Evolutionary conservation across 53 echinoderm and acorn worm genomes (phyloP).

Genomic region (Zoroaster sp.): DNA sequence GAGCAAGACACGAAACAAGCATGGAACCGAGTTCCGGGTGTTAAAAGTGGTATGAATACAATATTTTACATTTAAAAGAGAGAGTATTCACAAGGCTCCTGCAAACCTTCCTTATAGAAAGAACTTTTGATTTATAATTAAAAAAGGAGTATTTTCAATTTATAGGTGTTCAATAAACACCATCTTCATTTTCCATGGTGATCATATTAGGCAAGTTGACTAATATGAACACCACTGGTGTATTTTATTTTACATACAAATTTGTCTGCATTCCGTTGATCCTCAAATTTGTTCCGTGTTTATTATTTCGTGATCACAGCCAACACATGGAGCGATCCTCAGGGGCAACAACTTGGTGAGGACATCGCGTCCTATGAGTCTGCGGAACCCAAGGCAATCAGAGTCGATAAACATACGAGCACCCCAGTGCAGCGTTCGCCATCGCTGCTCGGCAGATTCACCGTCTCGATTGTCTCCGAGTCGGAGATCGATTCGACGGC

Average conservation of each 20-base stretch:
- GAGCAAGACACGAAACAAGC: background rate
- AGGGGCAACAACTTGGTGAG: background rate
- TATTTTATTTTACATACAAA: too few relatives aligned
- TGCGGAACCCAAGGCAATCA: background rate
- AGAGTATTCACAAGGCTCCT: too few relatives aligned
- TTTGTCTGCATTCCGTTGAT: too few relatives aligned
- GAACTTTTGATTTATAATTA: too few relatives aligned
- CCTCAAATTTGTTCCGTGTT: too few relatives aligned
- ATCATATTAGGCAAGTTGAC: too few relatives aligned
- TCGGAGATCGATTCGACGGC: background rate
- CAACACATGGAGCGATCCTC: background rate
- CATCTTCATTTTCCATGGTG: too few relatives aligned
- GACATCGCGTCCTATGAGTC: conserved; percentile 26
- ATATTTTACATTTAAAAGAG: background rate
- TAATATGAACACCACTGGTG: too few relatives aligned
- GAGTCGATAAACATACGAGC: background rate
- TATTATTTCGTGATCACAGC: background rate
- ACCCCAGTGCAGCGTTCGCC: background rate
- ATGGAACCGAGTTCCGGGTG: background rate
- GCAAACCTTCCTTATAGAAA: too few relatives aligned
- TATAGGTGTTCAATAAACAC: too few relatives aligned
- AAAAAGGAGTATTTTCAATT: too few relatives aligned
- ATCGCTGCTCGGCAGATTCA: background rate
- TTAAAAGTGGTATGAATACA: background rate
- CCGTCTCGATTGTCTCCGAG: background rate